A percentile compares a stretch with the other conserved stretches of the same genome.
Conservation (phyloP, 2,888 invertebrate species). For the Scaptomyza reducta region DNA sequence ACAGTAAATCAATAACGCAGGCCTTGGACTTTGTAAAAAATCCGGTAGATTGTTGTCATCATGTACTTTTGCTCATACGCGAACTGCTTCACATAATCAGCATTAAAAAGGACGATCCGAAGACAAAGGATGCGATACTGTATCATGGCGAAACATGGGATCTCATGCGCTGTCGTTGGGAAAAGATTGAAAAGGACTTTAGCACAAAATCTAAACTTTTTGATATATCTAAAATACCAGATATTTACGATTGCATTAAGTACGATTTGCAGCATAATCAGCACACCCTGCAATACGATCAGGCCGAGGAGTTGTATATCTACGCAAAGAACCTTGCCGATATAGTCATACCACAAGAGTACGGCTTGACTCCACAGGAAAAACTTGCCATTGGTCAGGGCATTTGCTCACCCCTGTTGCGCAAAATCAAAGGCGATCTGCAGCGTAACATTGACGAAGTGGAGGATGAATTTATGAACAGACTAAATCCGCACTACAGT, state of each 20-base stretch:
- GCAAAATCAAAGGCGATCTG: constrained; percentile 97
- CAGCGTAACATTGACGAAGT: constrained; percentile 96
- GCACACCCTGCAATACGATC: constrained; percentile 95
- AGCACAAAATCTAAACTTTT: constrained; percentile 95
- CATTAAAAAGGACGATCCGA: constrained; percentile 93
- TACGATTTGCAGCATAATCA: constrained; percentile 99
- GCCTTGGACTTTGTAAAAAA: constrained; percentile 98
- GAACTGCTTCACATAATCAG: constrained; percentile 93
- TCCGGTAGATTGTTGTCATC: constrained; percentile 96
- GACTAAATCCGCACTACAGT: constrained; percentile 98
- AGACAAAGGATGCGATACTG: constrained; percentile 96
- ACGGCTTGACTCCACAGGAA: constrained; percentile 97
- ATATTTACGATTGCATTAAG: constrained; percentile 99
- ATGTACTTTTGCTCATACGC: constrained; percentile 94
- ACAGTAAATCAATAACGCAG: constrained; percentile 94
- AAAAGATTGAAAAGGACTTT: constrained; percentile 99
- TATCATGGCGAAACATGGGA: constrained; percentile 99
- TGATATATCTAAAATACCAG: constrained; percentile 99
- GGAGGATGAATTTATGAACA: constrained; percentile 97
- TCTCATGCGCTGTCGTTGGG: constrained; percentile 98
- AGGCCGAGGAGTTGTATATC: constrained; percentile 95
- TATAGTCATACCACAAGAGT: constrained; percentile 99
- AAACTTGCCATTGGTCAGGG: constrained; percentile 98
- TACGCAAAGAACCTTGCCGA: constrained; percentile 99
- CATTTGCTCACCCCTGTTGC: constrained; percentile 97